A percentile compares a stretch with the other conserved stretches of the same genome.
These are phyloP conservation scores for Ictidomys tridecemlineatus DNA, from an alignment of 2,113 vertebrate species.

Conservation along the genomic window DNA sequence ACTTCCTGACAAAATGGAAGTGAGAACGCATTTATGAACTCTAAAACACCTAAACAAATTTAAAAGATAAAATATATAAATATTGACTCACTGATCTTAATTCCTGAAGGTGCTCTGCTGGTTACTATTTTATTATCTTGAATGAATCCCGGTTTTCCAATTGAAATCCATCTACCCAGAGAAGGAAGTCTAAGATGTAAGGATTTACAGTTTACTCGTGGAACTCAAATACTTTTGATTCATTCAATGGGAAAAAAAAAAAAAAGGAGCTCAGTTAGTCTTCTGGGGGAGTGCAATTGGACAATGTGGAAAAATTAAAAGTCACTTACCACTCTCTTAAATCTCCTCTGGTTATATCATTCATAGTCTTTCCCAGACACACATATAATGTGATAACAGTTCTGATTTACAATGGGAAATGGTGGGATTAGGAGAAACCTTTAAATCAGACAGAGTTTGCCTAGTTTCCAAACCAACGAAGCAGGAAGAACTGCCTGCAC, in stretches of 20 bases:
- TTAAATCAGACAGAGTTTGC: not conserved
- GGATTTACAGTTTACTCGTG: not conserved
- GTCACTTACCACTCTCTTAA: not conserved
- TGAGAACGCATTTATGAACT: not conserved
- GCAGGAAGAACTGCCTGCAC: not conserved
- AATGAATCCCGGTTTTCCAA: not conserved
- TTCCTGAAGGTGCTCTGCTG: not conserved
- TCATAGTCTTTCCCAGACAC: not conserved
- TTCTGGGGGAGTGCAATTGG: not conserved
- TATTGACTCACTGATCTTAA: not conserved
- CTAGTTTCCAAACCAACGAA: not conserved
- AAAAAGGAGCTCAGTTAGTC: not conserved
- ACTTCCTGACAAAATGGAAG: not conserved
- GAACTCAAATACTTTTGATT: not conserved
- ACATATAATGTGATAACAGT: not conserved
- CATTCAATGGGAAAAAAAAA: not conserved
- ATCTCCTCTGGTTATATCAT: not conserved
- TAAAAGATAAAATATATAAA: not conserved
- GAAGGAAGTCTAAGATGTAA: not conserved
- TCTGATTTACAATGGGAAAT: not conserved
- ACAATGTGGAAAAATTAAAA: slow-evolving; percentile 28
- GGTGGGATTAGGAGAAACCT: not conserved
- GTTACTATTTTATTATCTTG: not conserved
- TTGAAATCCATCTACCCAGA: not conserved
- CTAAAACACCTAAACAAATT: not conserved